These are phyloP conservation scores for Melanaphis sacchari DNA, from an alignment of 1,140 invertebrate genomes.

Conservation along the genomic window DNA sequence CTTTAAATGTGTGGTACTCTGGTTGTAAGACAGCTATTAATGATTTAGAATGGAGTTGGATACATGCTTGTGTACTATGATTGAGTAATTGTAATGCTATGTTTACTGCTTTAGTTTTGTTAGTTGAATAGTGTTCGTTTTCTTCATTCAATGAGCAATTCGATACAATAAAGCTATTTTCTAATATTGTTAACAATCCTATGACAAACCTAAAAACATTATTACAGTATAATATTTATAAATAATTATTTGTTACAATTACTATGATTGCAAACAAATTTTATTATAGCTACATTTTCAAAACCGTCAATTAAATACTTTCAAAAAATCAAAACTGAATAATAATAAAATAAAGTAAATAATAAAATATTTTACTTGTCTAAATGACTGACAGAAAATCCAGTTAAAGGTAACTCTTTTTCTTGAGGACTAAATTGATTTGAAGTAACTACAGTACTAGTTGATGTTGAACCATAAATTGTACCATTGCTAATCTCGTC, in stretches of 20 bases:
- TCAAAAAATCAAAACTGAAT: background rate
- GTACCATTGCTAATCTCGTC: slow-evolving; percentile 79
- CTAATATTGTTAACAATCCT: slow-evolving; percentile 44
- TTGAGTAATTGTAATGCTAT: slow-evolving; percentile 82
- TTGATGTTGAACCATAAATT: slow-evolving; percentile 63
- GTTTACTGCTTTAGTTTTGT: slow-evolving; percentile 70
- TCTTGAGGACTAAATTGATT: slow-evolving; percentile 52
- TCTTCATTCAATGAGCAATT: background rate
- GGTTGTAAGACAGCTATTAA: slow-evolving; percentile 82
- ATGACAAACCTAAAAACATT: slow-evolving; percentile 45
- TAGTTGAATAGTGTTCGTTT: background rate
- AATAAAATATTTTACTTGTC: slow-evolving; percentile 65
- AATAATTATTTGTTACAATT: background rate
- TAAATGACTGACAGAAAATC: slow-evolving; percentile 66
- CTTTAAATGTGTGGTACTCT: slow-evolving; percentile 78
- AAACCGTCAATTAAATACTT: background rate
- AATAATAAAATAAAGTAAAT: background rate
- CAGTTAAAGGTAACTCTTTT: slow-evolving; percentile 64
- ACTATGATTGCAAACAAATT: background rate
- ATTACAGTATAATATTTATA: background rate
- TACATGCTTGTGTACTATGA: slow-evolving; percentile 78
- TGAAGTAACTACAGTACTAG: slow-evolving; percentile 61
- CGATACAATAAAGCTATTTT: slow-evolving; percentile 29
- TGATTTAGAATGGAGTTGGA: slow-evolving; percentile 80
- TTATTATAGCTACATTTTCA: background rate